Conservation (phyloP, 1,140 invertebrate species). For the Drosophila ironensis region DNA sequence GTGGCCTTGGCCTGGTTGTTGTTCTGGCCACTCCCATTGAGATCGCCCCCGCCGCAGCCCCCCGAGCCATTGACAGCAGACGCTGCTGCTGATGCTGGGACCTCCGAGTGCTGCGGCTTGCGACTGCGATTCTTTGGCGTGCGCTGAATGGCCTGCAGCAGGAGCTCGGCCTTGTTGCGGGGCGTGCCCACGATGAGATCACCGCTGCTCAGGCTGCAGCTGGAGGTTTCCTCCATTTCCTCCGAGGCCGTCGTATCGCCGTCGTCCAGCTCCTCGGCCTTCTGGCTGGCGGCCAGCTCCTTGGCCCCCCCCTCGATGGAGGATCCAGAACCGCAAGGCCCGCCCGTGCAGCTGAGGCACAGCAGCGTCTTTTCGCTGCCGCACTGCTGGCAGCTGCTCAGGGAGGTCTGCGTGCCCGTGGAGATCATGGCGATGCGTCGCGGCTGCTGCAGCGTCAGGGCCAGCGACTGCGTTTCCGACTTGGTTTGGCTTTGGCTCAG, state of each 20-base stretch:
- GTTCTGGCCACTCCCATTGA: constrained; percentile 41
- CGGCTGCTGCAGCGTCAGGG: constrained; percentile 26
- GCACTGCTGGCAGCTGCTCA: constrained; percentile 69
- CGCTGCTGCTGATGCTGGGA: not conserved
- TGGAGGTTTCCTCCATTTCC: constrained; percentile 69
- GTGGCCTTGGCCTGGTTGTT: constrained; percentile 46
- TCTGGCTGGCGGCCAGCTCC: not conserved
- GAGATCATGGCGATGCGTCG: constrained; percentile 76
- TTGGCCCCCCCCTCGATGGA: not conserved
- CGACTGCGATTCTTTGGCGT: constrained; percentile 68
- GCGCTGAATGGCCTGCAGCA: constrained; percentile 80
- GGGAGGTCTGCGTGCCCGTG: constrained; percentile 75
- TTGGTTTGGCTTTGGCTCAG: too few species aligned
- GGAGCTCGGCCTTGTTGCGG: constrained; percentile 73
- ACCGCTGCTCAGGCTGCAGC: constrained; percentile 65
- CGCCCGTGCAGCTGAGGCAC: constrained; percentile 67
- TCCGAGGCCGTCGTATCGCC: constrained; percentile 49
- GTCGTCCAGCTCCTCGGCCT: not conserved
- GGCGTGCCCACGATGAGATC: constrained; percentile 75
- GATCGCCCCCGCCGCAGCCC: constrained; percentile 11
- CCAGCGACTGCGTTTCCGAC: constrained; percentile 24
- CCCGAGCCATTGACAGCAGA: too few species aligned
- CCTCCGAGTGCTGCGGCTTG: constrained; percentile 17
- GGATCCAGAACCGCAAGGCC: not conserved
- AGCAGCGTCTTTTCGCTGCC: constrained; percentile 76